Base-by-base conservation (phyloP, 2,113 vertebrate genomes). In the Panthera uncia region DNA sequence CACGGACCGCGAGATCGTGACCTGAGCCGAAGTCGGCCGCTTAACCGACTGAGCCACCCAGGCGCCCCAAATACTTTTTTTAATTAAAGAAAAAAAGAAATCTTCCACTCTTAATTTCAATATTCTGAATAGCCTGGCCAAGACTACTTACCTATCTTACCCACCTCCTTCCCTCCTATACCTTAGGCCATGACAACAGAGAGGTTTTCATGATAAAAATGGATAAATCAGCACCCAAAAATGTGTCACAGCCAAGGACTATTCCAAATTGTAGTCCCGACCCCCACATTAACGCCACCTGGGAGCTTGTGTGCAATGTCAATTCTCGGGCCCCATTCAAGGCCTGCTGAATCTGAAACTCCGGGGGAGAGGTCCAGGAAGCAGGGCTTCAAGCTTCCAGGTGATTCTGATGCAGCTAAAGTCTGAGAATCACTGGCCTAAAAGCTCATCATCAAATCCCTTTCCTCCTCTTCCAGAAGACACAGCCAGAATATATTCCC, bases 221-320 rank as follows among this genome's bases (percentile, higher is more conserved):
- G 50, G 23, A 65, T 48, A 86, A 81, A 92, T 57, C 38, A 36
- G 76, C 66, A 89, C 16, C 21, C 9, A 50, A 65, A 89, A 33
- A 23, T 18, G 13, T 25, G 0, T 36, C 76, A 12, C 4, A 68
- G 14, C 79, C 31, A 25, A 73, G 50, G 29, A 13, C 41, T 55
- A 68, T 23, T 73, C 78, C 23, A 41, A 85, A 38, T 48, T 13
- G 15, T n/a, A 19, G 41, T 29, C 14, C n/a, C 25, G 6, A 13
- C 38, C 9, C 19, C n/a, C 1, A 31, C 61, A 18, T 11, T 7
- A 48, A 13, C 18, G 1, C 2, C 36, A 10, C 74, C 38, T 4
- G 41, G 57, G n/a, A 65, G 33, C 68, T 12, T 55, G 12, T 31
- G 3, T 7, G n/a, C 63, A 45, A 21, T 23, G 1, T n/a, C 38